Evolutionary conservation across 1,140 invertebrate genomes (phyloP), one percentile per base, ranked within the genome.

Genomic region (Sitobion miscanthi): DNA sequence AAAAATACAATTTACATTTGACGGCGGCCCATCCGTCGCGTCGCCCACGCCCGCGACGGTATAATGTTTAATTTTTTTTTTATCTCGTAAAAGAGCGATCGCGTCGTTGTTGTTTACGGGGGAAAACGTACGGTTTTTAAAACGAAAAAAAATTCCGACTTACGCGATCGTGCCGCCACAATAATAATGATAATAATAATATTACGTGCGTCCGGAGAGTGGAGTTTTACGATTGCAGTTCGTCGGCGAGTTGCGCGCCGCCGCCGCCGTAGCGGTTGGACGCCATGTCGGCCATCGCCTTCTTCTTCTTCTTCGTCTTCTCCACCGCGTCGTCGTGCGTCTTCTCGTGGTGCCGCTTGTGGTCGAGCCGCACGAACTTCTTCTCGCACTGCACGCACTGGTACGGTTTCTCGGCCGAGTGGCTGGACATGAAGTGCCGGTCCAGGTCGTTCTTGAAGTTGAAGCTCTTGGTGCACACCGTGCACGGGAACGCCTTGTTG

Each of bases 391-490:
- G 96, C 93, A 96, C 96, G 95, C 98, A 99, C 87, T 96, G 95
- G 95, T 97, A 98, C 25, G 98, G 98, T 95, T 98, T 98, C 17
- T 94, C 94, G 0, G 96, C 96, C 4, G 96, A 95, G 95, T 99
- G 98, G 85, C 98, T 96, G 94, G 98, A 98, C 30, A 94, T 90
- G 95, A 97, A 97, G 95, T 99, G 98, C 83, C 98, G 96, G 38
- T 98, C 96, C 94, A 99, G 95, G 95, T 99, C 98, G 54, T 98
- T 98, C 95, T 99, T 99, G 95, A 99, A 97, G 94, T 97, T 97
- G 95, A 98, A 98, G 93, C 98, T 97, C 95, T 99, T 99, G 9
- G 97, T 97, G 95, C 98, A 99, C 47, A 97, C 96, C 57, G 97
- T 97, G 95, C 98, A 99, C 95, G 98, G 98, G 95, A 98, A 98